Evolutionary conservation across 2,113 vertebrate species (phyloP), one percentile per base, ranked within the genome.

Genomic region (Nothocercus julius): DNA sequence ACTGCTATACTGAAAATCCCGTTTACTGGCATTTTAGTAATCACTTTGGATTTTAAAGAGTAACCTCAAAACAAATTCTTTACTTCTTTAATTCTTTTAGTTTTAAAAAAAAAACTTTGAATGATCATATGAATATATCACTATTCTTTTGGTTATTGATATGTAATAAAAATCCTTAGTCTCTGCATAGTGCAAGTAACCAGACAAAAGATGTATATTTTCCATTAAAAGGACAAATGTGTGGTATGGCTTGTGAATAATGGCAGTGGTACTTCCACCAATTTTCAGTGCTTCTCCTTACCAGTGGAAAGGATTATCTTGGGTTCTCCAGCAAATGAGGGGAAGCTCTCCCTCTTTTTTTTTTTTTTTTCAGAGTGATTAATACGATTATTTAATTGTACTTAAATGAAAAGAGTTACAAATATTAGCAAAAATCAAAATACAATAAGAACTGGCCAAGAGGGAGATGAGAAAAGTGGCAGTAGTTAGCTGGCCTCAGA

Each of bases 341-440:
- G 45, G 42, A 85, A 69, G 73, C 74, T 19, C 44, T 61, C 67
- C 54, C 40, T 81, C 28, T 45, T 56, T 11, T 72, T 89, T 15
- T 15, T 9, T 11, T 18, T 56, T 68, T 72, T 81, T 2, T 40
- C 21, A 32, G 49, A 63, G n/a, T 36, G 64, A 77, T 93, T 90
- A 66, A 76, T 74, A 59, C 59, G 54, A 54, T 77, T 92, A 58
- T 25, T 73, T 73, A 69, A 67, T 82, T 94, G 47, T 73, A 58
- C 49, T 75, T 61, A 88, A 85, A 38, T 78, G 38, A 83, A 70
- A 94, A 72, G 38, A 64, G 32, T 88, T 87, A 72, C 53, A 94
- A 86, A 92, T 84, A 89, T 53, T 79, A 87, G 13, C 45, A 84
- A 84, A 64, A 85, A 75, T 53, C 6, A 27, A 92, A 81, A 80